A percentile compares a stretch with the other conserved stretches of the same genome.
Conservation (phyloP, 2,888 invertebrate species). For the Tigriopus californicus region DNA sequence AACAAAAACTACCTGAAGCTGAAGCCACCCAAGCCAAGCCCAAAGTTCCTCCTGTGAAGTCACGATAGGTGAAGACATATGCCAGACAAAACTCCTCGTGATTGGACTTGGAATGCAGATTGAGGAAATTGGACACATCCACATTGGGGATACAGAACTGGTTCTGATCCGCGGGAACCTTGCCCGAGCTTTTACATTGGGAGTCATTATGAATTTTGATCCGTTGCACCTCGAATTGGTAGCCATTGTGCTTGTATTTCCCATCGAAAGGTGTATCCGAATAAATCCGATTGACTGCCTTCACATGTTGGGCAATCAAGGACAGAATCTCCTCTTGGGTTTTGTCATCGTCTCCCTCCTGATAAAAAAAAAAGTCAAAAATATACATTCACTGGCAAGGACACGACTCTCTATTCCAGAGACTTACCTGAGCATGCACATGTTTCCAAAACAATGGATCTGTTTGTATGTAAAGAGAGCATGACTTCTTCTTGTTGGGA, state of each 20-base stretch:
- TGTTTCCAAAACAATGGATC: conserved; percentile 95
- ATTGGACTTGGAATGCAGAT: conserved; percentile 87
- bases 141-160: conserved; percentile 91
- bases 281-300: conserved; percentile 93
- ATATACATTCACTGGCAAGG: background rate
- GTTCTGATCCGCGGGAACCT: conserved; percentile 58
- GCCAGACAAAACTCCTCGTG: conserved; percentile 97
- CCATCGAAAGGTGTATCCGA: conserved; percentile 87
- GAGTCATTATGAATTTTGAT: conserved; percentile 39
- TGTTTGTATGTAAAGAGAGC: conserved; percentile 89
- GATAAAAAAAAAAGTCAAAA: conserved; percentile 16
- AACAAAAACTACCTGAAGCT: conserved; percentile 40
- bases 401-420: background rate
- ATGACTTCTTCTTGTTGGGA: conserved; percentile 47
- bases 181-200: conserved; percentile 32
- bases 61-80: conserved; percentile 80
- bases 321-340: conserved; percentile 92
- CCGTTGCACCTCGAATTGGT: conserved; percentile 86
- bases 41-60: conserved; percentile 92
- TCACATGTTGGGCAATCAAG: conserved; percentile 92
- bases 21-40: conserved; percentile 99
- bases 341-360: conserved; percentile 41
- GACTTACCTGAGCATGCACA: conserved; percentile 56
- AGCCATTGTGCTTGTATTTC: conserved; percentile 49
- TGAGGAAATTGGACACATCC: conserved; percentile 95